Base-by-base conservation (phyloP, 2,888 invertebrate genomes). In the Papilio protenor region DNA sequence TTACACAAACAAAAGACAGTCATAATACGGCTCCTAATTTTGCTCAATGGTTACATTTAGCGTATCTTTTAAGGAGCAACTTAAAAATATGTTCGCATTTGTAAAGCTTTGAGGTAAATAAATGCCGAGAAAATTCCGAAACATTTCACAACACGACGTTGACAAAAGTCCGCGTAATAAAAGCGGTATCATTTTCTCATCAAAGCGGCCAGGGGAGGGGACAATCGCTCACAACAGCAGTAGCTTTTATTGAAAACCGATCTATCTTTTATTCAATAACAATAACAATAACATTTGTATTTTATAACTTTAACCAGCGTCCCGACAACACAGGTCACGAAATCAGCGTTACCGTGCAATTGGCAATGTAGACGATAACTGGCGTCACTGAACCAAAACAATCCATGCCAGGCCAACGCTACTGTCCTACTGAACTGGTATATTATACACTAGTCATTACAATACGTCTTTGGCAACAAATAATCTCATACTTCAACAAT, bases 111-210 rank as follows among this genome's bases (percentile, higher is more conserved):
- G n/a, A 66, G 33, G 59, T 61, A 3, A 27, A 61, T 40, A 40
- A 40, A 40, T 66, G 40, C 11, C 66, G 11, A 40, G 66, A 66
- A 66, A 40, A 66, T 66, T 5, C n/a, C n/a, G 11, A 33, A n/a
- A 14, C 18, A 40, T 66, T 66, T 66, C 18, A 40, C 40, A 66
- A 66, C n/a, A 40, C 64, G 64, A 33, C 66, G n/a, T 66, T 66
- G 66, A 66, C 66, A 66, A 66, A 61, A 66, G 66, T 66, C 64
- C 33, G 64, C 33, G 66, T 40, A 66, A 40, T 66, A 66, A 66
- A 66, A 66, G 66, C 33, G 66, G 40, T 64, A 40, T 40, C 11
- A 23, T n/a, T 66, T 66, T n/a, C 66, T 33, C 66, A 40, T 66
- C 40, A 66, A 40, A 40, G n/a, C 18, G 33, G 3, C 66, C 57